A percentile compares a stretch with the other conserved stretches of the same genome.
Conservation (phyloP, 2,888 invertebrate genomes). For the Drosophila multiciliata region DNA sequence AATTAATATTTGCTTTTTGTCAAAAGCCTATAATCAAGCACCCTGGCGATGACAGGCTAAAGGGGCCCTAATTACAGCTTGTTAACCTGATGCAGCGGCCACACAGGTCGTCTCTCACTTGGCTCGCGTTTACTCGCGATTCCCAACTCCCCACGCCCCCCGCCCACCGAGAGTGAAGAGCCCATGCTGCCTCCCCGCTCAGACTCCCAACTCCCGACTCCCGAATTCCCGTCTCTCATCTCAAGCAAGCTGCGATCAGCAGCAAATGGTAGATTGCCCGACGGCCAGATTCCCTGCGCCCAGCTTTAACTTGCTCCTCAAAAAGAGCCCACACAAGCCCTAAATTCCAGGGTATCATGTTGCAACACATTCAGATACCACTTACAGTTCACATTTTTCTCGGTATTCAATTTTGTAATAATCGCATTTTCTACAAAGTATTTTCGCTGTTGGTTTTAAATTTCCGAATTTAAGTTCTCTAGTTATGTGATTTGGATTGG, state of each 20-base stretch:
- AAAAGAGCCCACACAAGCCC: not conserved
- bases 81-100: slow-evolving; percentile 81
- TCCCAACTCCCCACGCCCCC: not conserved
- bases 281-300: not conserved
- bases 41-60: slow-evolving; percentile 85
- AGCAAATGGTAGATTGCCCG: not conserved
- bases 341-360: not conserved
- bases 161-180: no score
- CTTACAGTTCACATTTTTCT: not conserved
- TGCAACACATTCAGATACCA: no score
- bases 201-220: not conserved
- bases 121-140: slow-evolving; percentile 34
- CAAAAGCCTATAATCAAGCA: slow-evolving; percentile 84
- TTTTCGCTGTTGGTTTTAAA: not conserved
- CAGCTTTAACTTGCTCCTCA: not conserved
- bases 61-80: slow-evolving; percentile 85
- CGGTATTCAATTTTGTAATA: not conserved
- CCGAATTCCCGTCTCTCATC: slow-evolving; percentile 16
- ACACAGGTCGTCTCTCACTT: slow-evolving; percentile 79
- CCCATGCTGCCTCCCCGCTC: not conserved
- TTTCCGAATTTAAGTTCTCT: not conserved
- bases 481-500: not conserved
- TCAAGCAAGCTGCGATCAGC: slow-evolving; percentile 19
- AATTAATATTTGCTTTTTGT: slow-evolving; percentile 85
- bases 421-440: not conserved